Conservation (phyloP, 2,797 vertebrate genomes). For the Arremon aurantiirostris region DNA sequence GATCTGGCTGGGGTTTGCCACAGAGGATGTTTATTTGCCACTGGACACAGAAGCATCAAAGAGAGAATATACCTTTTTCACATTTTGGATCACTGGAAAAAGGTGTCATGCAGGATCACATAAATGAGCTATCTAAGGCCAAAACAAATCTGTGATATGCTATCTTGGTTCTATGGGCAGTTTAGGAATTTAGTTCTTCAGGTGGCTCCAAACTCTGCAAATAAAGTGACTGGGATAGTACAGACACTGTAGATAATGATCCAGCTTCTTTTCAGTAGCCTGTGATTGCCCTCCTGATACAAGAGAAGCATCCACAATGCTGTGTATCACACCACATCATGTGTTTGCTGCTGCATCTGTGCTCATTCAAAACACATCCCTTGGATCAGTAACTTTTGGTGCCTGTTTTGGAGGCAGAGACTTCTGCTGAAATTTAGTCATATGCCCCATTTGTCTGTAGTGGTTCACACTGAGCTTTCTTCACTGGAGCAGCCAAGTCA, state of each 20-base stretch:
- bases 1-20: not conserved
- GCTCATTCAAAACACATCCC: not conserved
- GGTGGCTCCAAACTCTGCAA: not conserved
- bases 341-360: not conserved
- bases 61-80: not conserved
- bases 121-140: not conserved
- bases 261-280: not conserved
- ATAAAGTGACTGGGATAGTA: not conserved
- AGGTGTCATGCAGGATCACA: not conserved
- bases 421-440: not conserved
- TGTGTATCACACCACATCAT: not conserved
- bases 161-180: not conserved
- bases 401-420: not conserved
- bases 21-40: not conserved
- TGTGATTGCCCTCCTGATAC: not conserved
- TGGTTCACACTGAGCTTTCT: not conserved
- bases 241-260: not conserved
- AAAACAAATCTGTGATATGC: not conserved
- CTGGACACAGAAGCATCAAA: not conserved
- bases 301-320: not conserved
- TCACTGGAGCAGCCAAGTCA: not conserved
- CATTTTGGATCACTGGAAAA: not conserved
- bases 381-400: not conserved
- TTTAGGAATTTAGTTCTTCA: not conserved
- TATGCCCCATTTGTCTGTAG: fast-evolving